These are phyloP conservation scores for Gambusia affinis DNA, from an alignment of 2,113 vertebrate genomes.

Conservation along the genomic window DNA sequence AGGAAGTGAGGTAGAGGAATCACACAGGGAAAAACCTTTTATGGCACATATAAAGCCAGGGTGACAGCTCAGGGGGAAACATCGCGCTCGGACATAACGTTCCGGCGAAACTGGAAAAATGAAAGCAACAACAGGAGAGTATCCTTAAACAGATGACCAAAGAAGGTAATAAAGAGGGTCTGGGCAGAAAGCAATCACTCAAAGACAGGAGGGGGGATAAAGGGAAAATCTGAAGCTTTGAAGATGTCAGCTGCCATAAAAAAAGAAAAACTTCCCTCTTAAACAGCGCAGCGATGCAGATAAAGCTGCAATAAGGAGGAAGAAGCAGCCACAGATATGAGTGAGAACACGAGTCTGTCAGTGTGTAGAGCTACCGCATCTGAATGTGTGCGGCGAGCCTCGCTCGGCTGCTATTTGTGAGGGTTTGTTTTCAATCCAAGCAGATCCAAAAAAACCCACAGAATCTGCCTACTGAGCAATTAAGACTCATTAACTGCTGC, in stretches of 20 bases:
- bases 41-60: conserved; percentile 26
- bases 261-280: conserved; percentile 4
- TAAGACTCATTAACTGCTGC: not conserved
- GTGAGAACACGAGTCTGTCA: conserved; percentile 1
- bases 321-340: not conserved
- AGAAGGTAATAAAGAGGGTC: conserved; percentile 69
- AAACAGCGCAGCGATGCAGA: not conserved
- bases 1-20: conserved; percentile 9
- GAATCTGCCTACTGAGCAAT: not conserved
- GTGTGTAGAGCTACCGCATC: not conserved
- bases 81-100: not conserved
- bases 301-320: conserved; percentile 5
- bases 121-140: conserved; percentile 11
- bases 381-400: not conserved
- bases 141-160: conserved; percentile 65
- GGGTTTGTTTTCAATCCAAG: not conserved
- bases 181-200: conserved; percentile 25
- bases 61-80: not conserved
- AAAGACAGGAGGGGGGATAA: conserved; percentile 16
- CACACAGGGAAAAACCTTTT: conserved; percentile 36
- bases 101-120: conserved; percentile 17
- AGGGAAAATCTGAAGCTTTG: conserved; percentile 23
- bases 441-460: conserved; percentile 3
- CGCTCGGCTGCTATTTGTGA: not conserved
- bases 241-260: conserved; percentile 9